Evolutionary conservation across 2,113 vertebrate species (phyloP), one percentile per base, ranked within the genome.

Genomic region (Holacanthus passer): DNA sequence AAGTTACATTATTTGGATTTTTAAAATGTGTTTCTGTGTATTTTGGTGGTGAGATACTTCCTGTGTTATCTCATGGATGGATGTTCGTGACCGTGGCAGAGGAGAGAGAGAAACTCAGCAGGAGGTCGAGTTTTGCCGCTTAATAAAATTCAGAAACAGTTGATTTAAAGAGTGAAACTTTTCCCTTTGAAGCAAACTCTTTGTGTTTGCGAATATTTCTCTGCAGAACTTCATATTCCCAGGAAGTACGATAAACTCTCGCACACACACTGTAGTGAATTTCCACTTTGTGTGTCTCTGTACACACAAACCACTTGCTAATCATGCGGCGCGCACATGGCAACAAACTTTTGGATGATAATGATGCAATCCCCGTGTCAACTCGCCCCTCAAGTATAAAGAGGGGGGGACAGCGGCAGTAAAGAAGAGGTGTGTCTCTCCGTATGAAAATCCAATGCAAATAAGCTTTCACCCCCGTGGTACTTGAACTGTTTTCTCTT

Each of bases 401-500:
- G 77, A 29, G 45, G 48, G 62, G 53, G 39, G n/a, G n/a, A 16
- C 90, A 95, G 95, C 89, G 92, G 96, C 96, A 94, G 95, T 95
- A 95, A 96, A 95, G 90, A 95, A 97, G 98, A 97, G 97, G 97
- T 97, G 96, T 91, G 91, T 91, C 94, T 95, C 94, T 94, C 94
- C 95, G 92, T 97, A 98, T 98, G 97, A 98, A 99, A 99, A 99
- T 98, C 96, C 96, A 96, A 99, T 99, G 98, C 98, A 99, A 99
- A 99, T 99, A 97, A 97, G 96, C 95, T 96, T 97, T 98, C 96
- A 96, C 97, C 97, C 97, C 97, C 96, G 97, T 98, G 97, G 97
- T 99, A 99, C 98, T 99, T 98, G 98, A 99, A 99, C 98, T 99
- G 98, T 98, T 99, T 99, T 99, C 98, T 98, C 98, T 99, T 99